Percentiles rank a stretch among this genome's conserved stretches.
Conservation (phyloP, 2,888 invertebrate species). For the Lingula anatina region DNA sequence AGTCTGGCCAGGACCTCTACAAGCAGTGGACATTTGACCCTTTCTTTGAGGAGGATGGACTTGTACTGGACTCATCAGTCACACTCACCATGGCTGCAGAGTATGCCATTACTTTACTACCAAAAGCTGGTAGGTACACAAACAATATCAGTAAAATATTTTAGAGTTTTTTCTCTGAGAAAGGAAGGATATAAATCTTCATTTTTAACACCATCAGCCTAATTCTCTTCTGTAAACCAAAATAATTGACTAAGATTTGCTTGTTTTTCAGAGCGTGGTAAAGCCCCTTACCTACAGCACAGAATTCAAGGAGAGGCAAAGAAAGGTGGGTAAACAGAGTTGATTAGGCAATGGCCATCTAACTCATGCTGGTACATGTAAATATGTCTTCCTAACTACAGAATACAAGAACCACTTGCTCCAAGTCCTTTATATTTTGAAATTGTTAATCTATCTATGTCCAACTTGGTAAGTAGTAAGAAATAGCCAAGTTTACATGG, state of each 20-base stretch:
- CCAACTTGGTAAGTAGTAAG: too few relatives aligned
- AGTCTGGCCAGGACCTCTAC: slow-evolving; percentile 3
- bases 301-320: neutral
- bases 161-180: too few relatives aligned
- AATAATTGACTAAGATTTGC: neutral
- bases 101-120: slow-evolving; percentile 10
- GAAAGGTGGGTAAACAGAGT: too few relatives aligned
- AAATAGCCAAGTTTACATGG: too few relatives aligned
- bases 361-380: too few relatives aligned
- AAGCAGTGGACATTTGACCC: slow-evolving; percentile 15
- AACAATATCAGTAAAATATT: neutral
- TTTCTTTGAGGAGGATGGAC: slow-evolving; percentile 34
- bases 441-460: too few relatives aligned
- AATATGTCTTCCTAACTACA: too few relatives aligned
- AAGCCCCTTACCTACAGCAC: neutral
- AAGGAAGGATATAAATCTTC: too few relatives aligned
- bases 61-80: slow-evolving; percentile 28
- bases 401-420: too few relatives aligned
- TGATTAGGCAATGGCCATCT: too few relatives aligned
- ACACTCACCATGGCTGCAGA: slow-evolving; percentile 26
- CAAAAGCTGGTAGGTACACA: neutral
- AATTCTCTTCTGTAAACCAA: neutral
- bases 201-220: too few relatives aligned
- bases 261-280: neutral
- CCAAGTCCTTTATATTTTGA: too few relatives aligned